phyloP scores from a whole-genome alignment of 2,113 vertebrate genomes.

The Cranoglanis bouderius region DNA sequence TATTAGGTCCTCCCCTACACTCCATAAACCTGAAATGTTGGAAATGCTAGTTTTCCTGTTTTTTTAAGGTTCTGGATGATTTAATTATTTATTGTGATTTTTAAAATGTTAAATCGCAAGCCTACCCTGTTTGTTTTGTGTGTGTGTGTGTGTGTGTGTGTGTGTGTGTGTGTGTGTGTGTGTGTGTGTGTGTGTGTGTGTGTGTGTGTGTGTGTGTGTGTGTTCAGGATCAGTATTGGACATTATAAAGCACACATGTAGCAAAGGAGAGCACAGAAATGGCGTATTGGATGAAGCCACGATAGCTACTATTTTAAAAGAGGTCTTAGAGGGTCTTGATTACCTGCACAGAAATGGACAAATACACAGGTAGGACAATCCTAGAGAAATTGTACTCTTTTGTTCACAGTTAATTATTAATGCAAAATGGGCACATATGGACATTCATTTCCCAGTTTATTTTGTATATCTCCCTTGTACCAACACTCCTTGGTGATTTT shows the following conservation, averaged over 20 bases:
- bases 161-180: conserved; percentile 21
- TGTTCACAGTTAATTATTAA: neutral
- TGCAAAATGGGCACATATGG: neutral
- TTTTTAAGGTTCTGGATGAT: neutral
- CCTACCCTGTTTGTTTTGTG: neutral
- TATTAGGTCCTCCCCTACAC: neutral
- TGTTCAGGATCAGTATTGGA: conserved; percentile 94
- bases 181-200: neutral
- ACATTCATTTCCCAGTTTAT: neutral
- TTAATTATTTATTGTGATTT: neutral
- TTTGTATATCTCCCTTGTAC: neutral
- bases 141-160: neutral
- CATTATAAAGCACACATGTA: conserved; percentile 95
- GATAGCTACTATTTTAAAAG: conserved; percentile 96
- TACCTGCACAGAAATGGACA: conserved; percentile 98
- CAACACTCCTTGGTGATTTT: neutral
- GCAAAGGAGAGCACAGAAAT: conserved; percentile 88
- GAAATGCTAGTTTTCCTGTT: neutral
- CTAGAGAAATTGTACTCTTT: neutral
- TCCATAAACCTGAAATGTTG: neutral
- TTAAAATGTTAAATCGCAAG: no score
- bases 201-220: conserved; percentile 21
- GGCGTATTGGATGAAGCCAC: conserved; percentile 91
- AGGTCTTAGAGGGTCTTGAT: conserved; percentile 95
- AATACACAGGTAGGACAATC: conserved; percentile 87